Base-by-base conservation (phyloP, 2,888 invertebrate species). In the Drosophila nr. fundita region DNA sequence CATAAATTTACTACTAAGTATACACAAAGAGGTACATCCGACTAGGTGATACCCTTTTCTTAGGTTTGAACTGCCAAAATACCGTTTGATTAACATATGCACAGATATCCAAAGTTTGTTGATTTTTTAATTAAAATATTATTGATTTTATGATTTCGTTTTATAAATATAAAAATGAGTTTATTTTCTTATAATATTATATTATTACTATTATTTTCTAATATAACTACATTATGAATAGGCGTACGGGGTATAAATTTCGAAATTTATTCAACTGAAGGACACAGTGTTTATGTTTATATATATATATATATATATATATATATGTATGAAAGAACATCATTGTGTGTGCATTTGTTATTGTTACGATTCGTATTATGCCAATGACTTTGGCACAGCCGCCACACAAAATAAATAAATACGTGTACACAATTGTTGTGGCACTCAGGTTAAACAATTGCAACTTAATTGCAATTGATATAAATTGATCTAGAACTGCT, bases 401-500 rank as follows among this genome's bases (percentile, higher is more conserved):
- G n/a, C 55, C 50, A 50, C 50, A 65, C 36, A 64, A 64, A 38
- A 60, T 66, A 78, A 65, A 78, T 79, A 76, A 73, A 67, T 69
- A 67, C 52, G 15, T 52, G 29, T 40, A 40, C 29, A 36, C 42
- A 60, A 36, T 61, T 70, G 63, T 64, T 65, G 61, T 29, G 63
- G 68, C 53, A 65, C 60, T 53, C 65, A 50, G 55, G 42, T 49
- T 36, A 68, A 76, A 42, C 71, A 82, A 77, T 61, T 63, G 55
- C 67, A 55, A 45, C 34, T 81, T 74, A 64, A 74, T 59, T 67
- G 36, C 67, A 69, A 52, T 68, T 68, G 34, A 68, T 69, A 45
- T 40, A 60, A 66, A 66, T 68, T 63, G 50, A 42, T 57, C 50
- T 55, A 45, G 49, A 66, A 34, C 52, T 71, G 55, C 42, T 24